Base-by-base conservation (phyloP, 2,113 vertebrate genomes). In the Phoenicopterus ruber region DNA sequence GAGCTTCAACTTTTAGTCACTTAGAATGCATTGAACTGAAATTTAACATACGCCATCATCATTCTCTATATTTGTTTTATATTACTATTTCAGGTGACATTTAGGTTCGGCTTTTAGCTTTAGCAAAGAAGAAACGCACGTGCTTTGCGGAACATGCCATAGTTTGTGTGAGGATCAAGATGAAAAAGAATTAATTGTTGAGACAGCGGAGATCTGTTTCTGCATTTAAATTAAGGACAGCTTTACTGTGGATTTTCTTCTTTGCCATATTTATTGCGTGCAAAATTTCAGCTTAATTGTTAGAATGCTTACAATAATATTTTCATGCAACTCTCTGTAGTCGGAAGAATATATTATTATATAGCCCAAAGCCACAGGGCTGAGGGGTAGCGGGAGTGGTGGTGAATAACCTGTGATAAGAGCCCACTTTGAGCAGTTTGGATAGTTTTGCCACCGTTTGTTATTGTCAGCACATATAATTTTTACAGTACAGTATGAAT, bases 381-480 rank as follows among this genome's bases (percentile, higher is more conserved):
- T 31, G 74, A 61, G 85, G 49, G 63, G 36, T 17, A 93, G n/a
- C 20, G 9, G 84, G 88, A 94, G 88, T 12, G 52, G 10, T 73
- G 70, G 83, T 92, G 96, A 97, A 96, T 92, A 92, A 97, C 91
- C 93, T 92, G 90, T 94, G 94, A 86, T 95, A 92, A 96, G 88
- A 98, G 79, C 95, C 77, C 58, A 38, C 91, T 90, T 82, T 81
- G 88, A 73, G 66, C 80, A 93, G 86, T 91, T 94, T 70, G 86
- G 89, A 79, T 95, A 96, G 96, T 97, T 96, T 87, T 96, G 96
- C 97, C 92, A 85, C 89, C 81, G 40, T 34, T 32, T 91, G 70
- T 97, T 98, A 97, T 91, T 96, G 96, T 97, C 94, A 96, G 95
- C 91, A 94, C 50, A 34, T 92, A 95, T 63, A 96, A 98, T 95